A percentile compares a stretch with the other conserved stretches of the same genome.
Evolutionary conservation across 2,888 invertebrate genomes (phyloP).

Genomic region (Drosophila glabriapex): DNA sequence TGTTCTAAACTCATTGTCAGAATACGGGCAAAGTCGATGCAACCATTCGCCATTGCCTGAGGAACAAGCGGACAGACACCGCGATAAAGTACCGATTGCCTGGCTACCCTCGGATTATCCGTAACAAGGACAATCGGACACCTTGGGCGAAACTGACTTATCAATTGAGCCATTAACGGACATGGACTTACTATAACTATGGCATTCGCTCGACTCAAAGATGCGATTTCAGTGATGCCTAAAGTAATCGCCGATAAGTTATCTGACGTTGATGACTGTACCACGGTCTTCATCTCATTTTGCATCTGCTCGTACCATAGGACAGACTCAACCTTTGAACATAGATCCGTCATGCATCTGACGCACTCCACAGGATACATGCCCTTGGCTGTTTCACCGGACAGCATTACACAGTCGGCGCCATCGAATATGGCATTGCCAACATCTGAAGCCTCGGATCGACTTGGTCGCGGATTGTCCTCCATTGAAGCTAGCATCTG

Average conservation of each 20-base stretch:
- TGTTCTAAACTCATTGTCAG: constrained; percentile 38
- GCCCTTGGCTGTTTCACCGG: constrained; percentile 99
- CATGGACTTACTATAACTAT: constrained; percentile 90
- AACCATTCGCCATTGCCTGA: constrained; percentile 37
- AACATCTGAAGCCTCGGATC: constrained; percentile 98
- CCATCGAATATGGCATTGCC: constrained; percentile 99
- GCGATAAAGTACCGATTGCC: constrained; percentile 87
- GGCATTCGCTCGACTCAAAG: constrained; percentile 94
- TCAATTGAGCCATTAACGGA: constrained; percentile 89
- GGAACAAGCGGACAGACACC: constrained; percentile 59
- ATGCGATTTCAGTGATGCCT: constrained; percentile 95
- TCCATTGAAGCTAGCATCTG: constrained; percentile 99
- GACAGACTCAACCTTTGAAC: constrained; percentile 98
- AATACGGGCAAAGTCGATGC: constrained; percentile 38
- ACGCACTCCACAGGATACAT: constrained; percentile 96
- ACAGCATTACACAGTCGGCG: constrained; percentile 99
- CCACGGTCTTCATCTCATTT: constrained; percentile 88
- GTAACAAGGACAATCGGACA: constrained; percentile 98
- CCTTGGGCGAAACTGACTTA: constrained; percentile 96
- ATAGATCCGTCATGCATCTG: constrained; percentile 95
- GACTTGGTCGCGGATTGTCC: constrained; percentile 96
- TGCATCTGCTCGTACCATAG: constrained; percentile 96
- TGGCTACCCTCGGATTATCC: constrained; percentile 91
- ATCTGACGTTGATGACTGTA: constrained; percentile 88
- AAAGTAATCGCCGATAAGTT: constrained; percentile 96